These are phyloP conservation scores for Drosophila merina DNA, from an alignment of 2,888 invertebrate genomes.

Conservation along the genomic window DNA sequence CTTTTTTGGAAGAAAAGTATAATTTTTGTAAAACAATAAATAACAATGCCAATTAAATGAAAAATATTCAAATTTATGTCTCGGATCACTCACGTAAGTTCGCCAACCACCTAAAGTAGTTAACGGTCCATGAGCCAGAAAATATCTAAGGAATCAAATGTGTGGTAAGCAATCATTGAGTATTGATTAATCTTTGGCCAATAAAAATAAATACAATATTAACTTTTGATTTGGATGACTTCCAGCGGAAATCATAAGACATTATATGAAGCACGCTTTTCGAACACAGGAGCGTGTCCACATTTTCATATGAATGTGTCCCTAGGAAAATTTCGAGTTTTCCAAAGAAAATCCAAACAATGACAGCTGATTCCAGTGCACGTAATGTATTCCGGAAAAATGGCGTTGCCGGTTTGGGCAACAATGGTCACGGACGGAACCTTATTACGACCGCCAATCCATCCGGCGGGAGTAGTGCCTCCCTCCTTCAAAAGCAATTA, in stretches of 20 bases:
- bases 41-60: neutral
- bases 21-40: neutral
- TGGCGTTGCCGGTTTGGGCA: slow-evolving; percentile 55
- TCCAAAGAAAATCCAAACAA: slow-evolving; percentile 34
- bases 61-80: neutral
- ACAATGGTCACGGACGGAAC: slow-evolving; percentile 59
- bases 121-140: slow-evolving; percentile 1
- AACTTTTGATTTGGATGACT: neutral
- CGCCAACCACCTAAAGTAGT: neutral
- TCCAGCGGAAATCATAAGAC: slow-evolving; percentile 5
- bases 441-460: slow-evolving; percentile 82
- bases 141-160: slow-evolving; percentile 15
- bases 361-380: slow-evolving; percentile 74
- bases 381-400: slow-evolving; percentile 70
- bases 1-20: slow-evolving; percentile 23
- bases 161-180: slow-evolving; percentile 22
- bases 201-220: slow-evolving; percentile 7
- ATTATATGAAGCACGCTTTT: slow-evolving; percentile 3
- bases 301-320: slow-evolving; percentile 14
- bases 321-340: slow-evolving; percentile 19
- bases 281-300: slow-evolving; percentile 2
- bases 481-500: slow-evolving; percentile 81
- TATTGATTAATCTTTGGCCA: slow-evolving; percentile 33
- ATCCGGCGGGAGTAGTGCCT: slow-evolving; percentile 78
- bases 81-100: neutral